These are phyloP conservation scores for Penaeus indicus DNA, from an alignment of 1,140 invertebrate genomes.

Conservation along the genomic window DNA sequence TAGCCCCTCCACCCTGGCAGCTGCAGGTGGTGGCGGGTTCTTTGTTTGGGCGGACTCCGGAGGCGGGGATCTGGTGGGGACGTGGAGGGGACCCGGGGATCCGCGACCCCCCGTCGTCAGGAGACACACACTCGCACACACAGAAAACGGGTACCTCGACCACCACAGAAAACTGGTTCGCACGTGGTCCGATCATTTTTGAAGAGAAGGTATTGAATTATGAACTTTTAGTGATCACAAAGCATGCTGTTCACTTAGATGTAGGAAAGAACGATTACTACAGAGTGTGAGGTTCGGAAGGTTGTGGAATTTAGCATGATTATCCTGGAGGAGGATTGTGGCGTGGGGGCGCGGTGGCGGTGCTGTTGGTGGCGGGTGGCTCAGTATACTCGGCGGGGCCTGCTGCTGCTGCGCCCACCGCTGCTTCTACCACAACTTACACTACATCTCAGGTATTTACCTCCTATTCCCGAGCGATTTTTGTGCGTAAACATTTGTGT, in stretches of 20 bases:
- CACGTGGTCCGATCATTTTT: slow-evolving; percentile 62
- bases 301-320: neutral
- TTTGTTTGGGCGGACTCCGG: slow-evolving; percentile 46
- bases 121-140: slow-evolving; percentile 32
- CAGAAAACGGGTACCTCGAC: slow-evolving; percentile 38
- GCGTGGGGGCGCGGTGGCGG: slow-evolving; percentile 48
- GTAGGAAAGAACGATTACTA: neutral
- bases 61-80: neutral
- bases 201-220: slow-evolving; percentile 39
- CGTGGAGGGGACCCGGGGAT: slow-evolving; percentile 21
- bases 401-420: slow-evolving; percentile 55
- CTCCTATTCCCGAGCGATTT: neutral
- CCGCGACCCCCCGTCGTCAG: slow-evolving; percentile 60
- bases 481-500: neutral
- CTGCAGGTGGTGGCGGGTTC: slow-evolving; percentile 61
- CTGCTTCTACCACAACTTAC: slow-evolving; percentile 29
- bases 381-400: slow-evolving; percentile 62
- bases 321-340: slow-evolving; percentile 39
- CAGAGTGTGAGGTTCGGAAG: neutral
- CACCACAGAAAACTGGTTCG: slow-evolving; percentile 49
- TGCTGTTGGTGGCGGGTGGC: slow-evolving; percentile 18
- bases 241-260: slow-evolving; percentile 26
- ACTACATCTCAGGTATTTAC: slow-evolving; percentile 43
- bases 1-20: slow-evolving; percentile 17
- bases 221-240: slow-evolving; percentile 37